These are phyloP conservation scores for Nasonia giraulti DNA, from an alignment of 1,140 invertebrate genomes.

Conservation along the genomic window DNA sequence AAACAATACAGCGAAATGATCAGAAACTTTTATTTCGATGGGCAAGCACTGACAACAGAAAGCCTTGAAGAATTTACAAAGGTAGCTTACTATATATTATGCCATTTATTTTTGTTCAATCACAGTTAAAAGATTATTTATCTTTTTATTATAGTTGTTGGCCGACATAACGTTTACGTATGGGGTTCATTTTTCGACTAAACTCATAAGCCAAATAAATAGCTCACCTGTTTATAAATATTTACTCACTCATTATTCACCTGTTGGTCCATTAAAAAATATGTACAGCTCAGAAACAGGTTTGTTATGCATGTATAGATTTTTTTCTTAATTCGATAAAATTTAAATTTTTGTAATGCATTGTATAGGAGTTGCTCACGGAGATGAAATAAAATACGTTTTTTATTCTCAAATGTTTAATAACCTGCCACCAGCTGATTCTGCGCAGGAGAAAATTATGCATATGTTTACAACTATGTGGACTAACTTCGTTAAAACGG, in stretches of 20 bases:
- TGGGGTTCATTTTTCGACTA: neutral
- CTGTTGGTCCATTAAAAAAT: neutral
- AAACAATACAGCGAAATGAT: neutral
- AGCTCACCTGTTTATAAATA: neutral
- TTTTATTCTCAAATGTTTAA: neutral
- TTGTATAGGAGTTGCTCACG: neutral
- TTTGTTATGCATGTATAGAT: neutral
- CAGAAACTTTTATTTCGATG: neutral
- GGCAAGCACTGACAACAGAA: neutral
- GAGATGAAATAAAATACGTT: neutral
- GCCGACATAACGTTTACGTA: neutral
- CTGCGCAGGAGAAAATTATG: neutral
- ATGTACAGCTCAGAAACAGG: neutral
- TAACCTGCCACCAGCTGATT: neutral
- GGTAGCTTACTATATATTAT: neutral
- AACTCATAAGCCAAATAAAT: neutral
- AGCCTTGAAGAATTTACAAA: neutral
- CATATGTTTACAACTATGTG: conserved; percentile 4
- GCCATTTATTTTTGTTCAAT: neutral
- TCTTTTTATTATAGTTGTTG: neutral
- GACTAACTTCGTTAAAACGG: neutral
- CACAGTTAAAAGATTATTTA: neutral
- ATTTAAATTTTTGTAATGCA: neutral
- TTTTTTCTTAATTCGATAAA: neutral
- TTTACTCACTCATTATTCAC: neutral